These are phyloP conservation scores for Corvus hawaiiensis DNA, from an alignment of 2,113 vertebrate species.

Conservation along the genomic window DNA sequence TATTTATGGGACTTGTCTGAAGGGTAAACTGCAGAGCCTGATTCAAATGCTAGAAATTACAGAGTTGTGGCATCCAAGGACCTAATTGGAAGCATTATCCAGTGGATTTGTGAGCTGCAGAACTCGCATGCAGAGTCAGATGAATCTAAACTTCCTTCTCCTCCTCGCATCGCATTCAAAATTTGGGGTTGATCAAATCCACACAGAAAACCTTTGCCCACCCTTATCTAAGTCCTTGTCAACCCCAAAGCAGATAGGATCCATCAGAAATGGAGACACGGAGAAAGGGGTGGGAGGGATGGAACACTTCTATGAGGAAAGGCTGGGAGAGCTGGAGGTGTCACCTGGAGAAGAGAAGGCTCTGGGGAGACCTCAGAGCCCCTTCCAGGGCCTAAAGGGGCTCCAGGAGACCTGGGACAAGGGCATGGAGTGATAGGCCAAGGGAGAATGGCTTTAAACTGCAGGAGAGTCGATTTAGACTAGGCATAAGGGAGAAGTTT, in stretches of 20 bases:
- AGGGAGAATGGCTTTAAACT: background rate
- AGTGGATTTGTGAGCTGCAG: background rate
- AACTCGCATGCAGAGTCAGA: background rate
- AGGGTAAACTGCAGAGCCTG: background rate
- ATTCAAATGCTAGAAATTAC: background rate
- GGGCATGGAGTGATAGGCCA: rapidly evolving
- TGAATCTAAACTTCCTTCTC: background rate
- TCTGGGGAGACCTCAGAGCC: background rate
- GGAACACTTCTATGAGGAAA: background rate
- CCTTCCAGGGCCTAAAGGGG: background rate
- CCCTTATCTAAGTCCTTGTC: background rate
- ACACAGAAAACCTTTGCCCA: rapidly evolving
- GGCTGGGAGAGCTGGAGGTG: background rate
- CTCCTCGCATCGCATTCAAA: background rate
- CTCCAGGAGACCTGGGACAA: background rate
- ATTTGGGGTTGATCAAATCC: background rate
- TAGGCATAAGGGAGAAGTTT: too few relatives aligned
- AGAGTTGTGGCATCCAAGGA: background rate
- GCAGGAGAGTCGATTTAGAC: rapidly evolving
- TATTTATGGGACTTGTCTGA: conserved; percentile 39
- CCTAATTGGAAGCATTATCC: background rate
- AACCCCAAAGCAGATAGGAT: background rate
- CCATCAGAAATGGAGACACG: background rate
- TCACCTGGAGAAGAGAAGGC: background rate
- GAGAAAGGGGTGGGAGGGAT: background rate